These are phyloP conservation scores for Schizopygopsis malacanthus DNA, from an alignment of 2,797 vertebrate species.

Conservation along the genomic window DNA sequence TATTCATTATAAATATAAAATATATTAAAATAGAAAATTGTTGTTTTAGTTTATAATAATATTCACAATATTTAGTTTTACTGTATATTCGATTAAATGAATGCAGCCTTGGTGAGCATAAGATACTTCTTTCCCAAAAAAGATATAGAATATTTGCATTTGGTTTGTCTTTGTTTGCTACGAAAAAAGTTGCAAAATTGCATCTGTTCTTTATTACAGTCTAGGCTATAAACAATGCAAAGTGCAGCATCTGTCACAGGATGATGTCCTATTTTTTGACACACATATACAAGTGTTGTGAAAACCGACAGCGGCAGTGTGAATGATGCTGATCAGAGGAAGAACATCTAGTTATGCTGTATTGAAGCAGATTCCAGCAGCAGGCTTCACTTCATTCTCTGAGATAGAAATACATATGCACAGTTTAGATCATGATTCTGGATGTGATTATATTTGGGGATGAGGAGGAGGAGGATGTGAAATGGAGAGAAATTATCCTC, in stretches of 20 bases:
- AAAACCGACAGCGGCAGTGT: constrained; percentile 19
- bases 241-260: constrained; percentile 34
- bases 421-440: constrained; percentile 10
- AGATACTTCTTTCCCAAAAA: neutral
- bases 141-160: neutral
- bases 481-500: neutral
- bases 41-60: no score
- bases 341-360: constrained; percentile 18
- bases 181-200: neutral
- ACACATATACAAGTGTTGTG: constrained; percentile 19
- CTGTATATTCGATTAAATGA: no score
- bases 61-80: no score
- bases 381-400: constrained; percentile 15
- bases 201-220: constrained; percentile 1
- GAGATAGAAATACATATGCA: neutral
- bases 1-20: neutral
- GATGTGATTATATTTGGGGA: constrained; percentile 7
- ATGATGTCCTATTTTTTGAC: constrained; percentile 40
- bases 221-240: constrained; percentile 41
- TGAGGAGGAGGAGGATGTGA: neutral
- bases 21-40: no score
- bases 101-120: no score
- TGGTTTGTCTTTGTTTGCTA: neutral
- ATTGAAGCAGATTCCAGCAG: constrained; percentile 4
- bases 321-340: constrained; percentile 17